A percentile compares a stretch with the other conserved stretches of the same genome.
Conservation (phyloP, 2,797 vertebrate genomes). For the Xyrichtys novacula region DNA sequence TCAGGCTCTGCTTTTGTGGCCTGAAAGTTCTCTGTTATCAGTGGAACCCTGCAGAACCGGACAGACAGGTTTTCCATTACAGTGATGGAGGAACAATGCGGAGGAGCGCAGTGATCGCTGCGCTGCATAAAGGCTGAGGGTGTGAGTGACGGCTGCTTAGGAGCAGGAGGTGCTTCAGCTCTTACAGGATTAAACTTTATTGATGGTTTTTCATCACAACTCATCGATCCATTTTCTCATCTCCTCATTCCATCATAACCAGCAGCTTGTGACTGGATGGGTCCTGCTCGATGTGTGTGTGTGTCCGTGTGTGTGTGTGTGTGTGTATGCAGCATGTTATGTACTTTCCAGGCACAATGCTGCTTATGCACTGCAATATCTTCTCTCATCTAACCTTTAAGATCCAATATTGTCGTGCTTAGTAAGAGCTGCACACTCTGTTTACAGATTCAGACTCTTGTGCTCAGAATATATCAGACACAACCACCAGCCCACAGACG, state of each 20-base stretch:
- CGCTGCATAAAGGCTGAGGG: constrained; percentile 7
- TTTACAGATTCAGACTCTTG: neutral
- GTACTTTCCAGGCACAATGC: constrained; percentile 9
- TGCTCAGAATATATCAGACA: neutral
- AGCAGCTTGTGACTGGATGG: constrained; percentile 1
- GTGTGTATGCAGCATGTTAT: neutral
- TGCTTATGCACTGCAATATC: constrained; percentile 3
- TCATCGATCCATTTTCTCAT: constrained; percentile 54
- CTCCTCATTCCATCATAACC: constrained; percentile 39
- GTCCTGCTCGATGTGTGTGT: too few relatives aligned
- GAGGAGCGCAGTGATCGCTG: constrained; percentile 2
- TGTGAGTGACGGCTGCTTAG: constrained; percentile 37
- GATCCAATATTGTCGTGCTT: constrained; percentile 23
- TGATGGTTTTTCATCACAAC: constrained; percentile 64
- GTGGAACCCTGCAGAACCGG: neutral
- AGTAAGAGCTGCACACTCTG: neutral
- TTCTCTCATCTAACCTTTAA: constrained; percentile 6
- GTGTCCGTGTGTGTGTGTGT: neutral
- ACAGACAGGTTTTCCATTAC: neutral
- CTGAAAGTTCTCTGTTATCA: neutral
- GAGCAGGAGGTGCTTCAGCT: constrained; percentile 26
- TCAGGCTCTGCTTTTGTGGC: neutral
- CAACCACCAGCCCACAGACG: too few relatives aligned
- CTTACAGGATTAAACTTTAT: constrained; percentile 67
- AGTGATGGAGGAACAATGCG: constrained; percentile 1